A percentile compares a stretch with the other conserved stretches of the same genome.
These are phyloP conservation scores for Hylomyscus alleni DNA, from an alignment of 2,797 vertebrate species.

Conservation along the genomic window DNA sequence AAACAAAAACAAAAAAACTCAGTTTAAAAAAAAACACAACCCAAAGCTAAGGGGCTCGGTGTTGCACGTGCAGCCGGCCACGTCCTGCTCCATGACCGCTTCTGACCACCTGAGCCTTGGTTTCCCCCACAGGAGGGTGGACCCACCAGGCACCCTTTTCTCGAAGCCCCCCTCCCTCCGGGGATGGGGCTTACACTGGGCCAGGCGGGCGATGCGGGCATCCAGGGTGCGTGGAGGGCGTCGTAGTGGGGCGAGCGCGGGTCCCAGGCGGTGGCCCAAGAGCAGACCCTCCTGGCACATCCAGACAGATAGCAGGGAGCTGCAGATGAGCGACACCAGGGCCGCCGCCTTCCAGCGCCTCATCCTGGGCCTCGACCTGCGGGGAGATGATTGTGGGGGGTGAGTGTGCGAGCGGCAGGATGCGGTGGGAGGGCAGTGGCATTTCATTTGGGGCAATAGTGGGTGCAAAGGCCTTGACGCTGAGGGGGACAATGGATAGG, in stretches of 20 bases:
- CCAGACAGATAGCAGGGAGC: constrained; percentile 94
- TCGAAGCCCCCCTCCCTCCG: not conserved
- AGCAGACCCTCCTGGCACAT: constrained; percentile 93
- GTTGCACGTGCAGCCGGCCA: not conserved
- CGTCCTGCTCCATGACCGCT: not conserved
- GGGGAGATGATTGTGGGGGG: not conserved
- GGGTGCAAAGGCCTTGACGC: constrained; percentile 63
- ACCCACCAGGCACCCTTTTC: not conserved
- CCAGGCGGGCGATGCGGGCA: constrained; percentile 91
- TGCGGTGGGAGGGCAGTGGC: not conserved
- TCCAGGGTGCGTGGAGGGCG: constrained; percentile 92
- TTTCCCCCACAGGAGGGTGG: not conserved
- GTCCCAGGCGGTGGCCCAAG: constrained; percentile 83
- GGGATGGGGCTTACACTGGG: constrained; percentile 93
- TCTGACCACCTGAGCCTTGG: not conserved
- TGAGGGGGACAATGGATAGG: not conserved
- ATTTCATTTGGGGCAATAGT: not conserved
- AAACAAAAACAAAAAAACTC: too few species aligned
- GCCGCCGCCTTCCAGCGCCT: constrained; percentile 99
- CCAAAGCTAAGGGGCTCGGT: not conserved
- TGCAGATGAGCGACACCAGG: constrained; percentile 96
- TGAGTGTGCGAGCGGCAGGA: not conserved
- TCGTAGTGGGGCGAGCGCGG: constrained; percentile 86
- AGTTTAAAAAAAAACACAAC: too few species aligned
- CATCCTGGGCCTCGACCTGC: constrained; percentile 93